Base-by-base conservation (phyloP, 2,797 vertebrate species). In the Coreius guichenoti region DNA sequence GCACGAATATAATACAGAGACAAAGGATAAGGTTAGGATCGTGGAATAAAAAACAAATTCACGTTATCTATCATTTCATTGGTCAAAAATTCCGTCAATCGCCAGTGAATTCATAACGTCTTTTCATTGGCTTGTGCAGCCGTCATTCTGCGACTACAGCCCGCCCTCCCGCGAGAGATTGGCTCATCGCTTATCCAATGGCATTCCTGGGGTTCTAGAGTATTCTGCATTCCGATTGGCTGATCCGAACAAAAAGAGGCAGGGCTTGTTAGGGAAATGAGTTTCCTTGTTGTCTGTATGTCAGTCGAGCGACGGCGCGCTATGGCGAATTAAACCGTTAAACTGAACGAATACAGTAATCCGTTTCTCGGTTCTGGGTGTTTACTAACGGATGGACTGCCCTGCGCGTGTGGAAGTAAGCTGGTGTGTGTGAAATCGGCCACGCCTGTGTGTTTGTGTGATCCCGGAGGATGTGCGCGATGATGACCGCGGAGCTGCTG, bases 401-500 rank as follows among this genome's bases (percentile, higher is more conserved):
- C 4, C 7, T 12, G 67, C 51, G 80, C 12, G 23, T 2, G 16
- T 11, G 16, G 7, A 19, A 39, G 12, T 17, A 5, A 36, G 23
- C 12, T 4, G 80, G 45, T 70, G 43, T 1, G n/a, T 13, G 16
- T 80, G 26, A 65, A 8, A 31, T 21, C 17, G 13, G 14, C 39
- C 4, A 1, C 33, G 54, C 31, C 5, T 14, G 76, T 29, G 58
- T 23, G 56, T 26, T 21, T 33, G 16, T 78, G 33, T 80, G 79
- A 49, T 23, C 54, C 33, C 14, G 75, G 75, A 8, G 75, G 61
- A 14, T 14, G 86, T 84, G 8, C 76, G 91, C 58, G 92, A 92
- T 80, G 56, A 96, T 96, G 96, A 93, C 91, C 67, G 83, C 95
- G 84, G 95, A 96, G 2, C 80, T 97, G 56, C 80, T 97, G 47